phyloP scores from a whole-genome alignment of 2,797 vertebrate genomes.

The Petrocephalus sullivani region DNA sequence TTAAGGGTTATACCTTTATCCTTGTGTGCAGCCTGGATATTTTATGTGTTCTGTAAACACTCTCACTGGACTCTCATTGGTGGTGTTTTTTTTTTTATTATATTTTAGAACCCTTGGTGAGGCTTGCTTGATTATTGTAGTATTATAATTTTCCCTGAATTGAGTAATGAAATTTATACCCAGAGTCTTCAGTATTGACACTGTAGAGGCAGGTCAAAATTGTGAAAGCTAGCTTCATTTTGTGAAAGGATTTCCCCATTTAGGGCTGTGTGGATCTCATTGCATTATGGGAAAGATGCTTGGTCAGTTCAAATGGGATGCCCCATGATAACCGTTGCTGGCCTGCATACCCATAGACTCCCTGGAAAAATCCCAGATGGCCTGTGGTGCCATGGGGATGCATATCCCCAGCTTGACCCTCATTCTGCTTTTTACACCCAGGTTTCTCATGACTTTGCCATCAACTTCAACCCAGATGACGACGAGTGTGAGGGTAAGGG shows the following conservation, averaged over 20 bases:
- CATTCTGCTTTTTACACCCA: conserved; percentile 38
- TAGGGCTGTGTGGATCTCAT: not conserved
- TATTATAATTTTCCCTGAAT: not conserved
- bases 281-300: not conserved
- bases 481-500: conserved; percentile 89
- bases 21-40: not conserved
- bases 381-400: not conserved
- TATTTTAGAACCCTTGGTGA: not conserved
- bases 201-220: not conserved
- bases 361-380: not conserved
- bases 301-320: not conserved
- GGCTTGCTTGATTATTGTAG: not conserved
- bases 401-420: not conserved
- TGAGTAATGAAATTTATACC: not conserved
- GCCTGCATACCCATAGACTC: not conserved
- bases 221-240: not conserved
- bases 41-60: not conserved
- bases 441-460: conserved; percentile 96
- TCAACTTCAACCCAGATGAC: conserved; percentile 90
- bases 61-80: not conserved
- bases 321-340: not conserved
- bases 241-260: not conserved
- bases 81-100: not conserved
- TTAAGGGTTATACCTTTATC: not conserved
- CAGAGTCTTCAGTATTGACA: not conserved